phyloP scores from a whole-genome alignment of 2,797 vertebrate species.

The Paramormyrops hopkinsi region DNA sequence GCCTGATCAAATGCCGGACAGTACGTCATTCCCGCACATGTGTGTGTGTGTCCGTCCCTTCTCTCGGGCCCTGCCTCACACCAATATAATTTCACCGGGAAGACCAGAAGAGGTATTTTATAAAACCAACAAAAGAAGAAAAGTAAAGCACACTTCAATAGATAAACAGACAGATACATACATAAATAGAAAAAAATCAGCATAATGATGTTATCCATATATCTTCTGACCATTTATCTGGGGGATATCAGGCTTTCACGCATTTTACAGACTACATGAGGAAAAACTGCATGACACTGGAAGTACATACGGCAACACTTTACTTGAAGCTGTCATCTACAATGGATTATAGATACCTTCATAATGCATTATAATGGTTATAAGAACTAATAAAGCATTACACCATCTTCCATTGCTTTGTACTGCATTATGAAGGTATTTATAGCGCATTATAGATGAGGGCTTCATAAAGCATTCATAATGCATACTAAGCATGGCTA shows the following conservation, averaged over 20 bases:
- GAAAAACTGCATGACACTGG: neutral
- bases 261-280: neutral
- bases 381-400: neutral
- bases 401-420: neutral
- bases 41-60: neutral
- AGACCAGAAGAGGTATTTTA: neutral
- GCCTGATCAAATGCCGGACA: slow-evolving; percentile 34
- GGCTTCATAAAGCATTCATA: neutral
- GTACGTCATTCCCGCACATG: neutral
- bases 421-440: neutral
- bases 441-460: neutral
- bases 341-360: neutral
- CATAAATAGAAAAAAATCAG: neutral
- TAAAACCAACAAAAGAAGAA: slow-evolving; percentile 8
- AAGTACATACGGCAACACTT: neutral
- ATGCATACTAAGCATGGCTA: neutral
- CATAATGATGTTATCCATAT: neutral
- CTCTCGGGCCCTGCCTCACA: neutral
- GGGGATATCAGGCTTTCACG: neutral
- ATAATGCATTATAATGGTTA: neutral
- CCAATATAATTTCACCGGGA: neutral
- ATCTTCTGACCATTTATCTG: neutral
- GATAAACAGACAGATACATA: neutral
- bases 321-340: neutral
- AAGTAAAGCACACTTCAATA: neutral